Evolutionary conservation across 2,888 invertebrate genomes (phyloP), one percentile per base, ranked within the genome.

Genomic region (Diaprepes abbreviatus): DNA sequence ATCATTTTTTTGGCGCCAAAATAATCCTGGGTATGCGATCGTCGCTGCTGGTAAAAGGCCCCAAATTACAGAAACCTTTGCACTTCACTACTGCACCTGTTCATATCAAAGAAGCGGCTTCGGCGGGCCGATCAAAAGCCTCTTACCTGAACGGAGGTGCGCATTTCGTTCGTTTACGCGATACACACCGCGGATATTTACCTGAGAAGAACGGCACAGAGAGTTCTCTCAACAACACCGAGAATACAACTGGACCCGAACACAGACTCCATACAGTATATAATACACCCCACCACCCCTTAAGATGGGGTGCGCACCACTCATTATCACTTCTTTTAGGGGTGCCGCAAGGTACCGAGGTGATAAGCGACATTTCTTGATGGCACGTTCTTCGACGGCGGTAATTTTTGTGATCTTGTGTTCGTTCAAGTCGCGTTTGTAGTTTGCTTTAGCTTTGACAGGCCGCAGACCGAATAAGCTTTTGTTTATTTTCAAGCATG

Each of bases 91-190:
- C 50, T 60, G 65, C 70, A 70, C 70, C 70, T 70, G 70, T 70
- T 66, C 60, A 57, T 54, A 66, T 70, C 70, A 70, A 70, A 60
- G 70, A 70, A 65, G 62, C 68, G 65, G 55, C 66, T 33, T 52
- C 33, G 63, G 55, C 70, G 70, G 52, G 59, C 36, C 68, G 45
- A 64, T 58, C 69, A 69, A 69, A 64, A 50, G 60, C 67, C 62
- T 76, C 77, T 63, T 79, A 81, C 81, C 80, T 81, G 80, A 71
- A 76, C 74, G 70, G 79, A 75, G 73, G 75, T 75, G 78, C 79
- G 81, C 81, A 81, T 81, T 76, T 75, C 75, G 70, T 67, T 59
- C 64, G 59, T 59, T 38, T 60, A 62, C 66, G 65, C 70, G 65
- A 65, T 76, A 75, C 77, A 77, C 77, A 75, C 74, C 73, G 71